phyloP scores from a whole-genome alignment of 2,888 invertebrate genomes.

The Colostygia pectinataria region DNA sequence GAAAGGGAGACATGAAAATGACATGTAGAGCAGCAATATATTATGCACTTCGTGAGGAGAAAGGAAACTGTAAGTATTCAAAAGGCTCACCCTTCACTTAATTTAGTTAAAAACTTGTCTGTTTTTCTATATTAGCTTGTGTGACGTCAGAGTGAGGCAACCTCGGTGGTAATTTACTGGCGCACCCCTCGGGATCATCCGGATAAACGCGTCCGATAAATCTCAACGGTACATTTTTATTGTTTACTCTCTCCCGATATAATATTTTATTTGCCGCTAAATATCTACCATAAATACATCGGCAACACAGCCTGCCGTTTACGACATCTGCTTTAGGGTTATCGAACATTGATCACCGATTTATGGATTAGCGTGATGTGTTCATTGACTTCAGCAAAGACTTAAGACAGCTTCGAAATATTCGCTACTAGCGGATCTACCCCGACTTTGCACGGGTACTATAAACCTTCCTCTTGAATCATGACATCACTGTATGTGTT shows the following conservation, averaged over 20 bases:
- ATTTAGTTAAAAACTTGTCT: slow-evolving; percentile 17
- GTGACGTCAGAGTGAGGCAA: slow-evolving; percentile 34
- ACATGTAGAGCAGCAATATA: too few relatives aligned
- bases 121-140: slow-evolving; percentile 23
- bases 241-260: slow-evolving; percentile 44
- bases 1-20: too few relatives aligned
- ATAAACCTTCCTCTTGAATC: too few relatives aligned
- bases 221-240: slow-evolving; percentile 51
- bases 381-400: slow-evolving; percentile 10
- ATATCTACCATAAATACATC: slow-evolving; percentile 42
- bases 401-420: neutral
- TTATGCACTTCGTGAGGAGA: too few relatives aligned
- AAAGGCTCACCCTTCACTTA: slow-evolving; percentile 8
- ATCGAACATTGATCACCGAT: slow-evolving; percentile 40
- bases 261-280: slow-evolving; percentile 48
- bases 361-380: slow-evolving; percentile 28
- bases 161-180: slow-evolving; percentile 56
- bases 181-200: slow-evolving; percentile 53
- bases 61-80: too few relatives aligned
- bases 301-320: slow-evolving; percentile 38
- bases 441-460: too few relatives aligned
- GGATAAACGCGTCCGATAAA: slow-evolving; percentile 60
- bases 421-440: too few relatives aligned
- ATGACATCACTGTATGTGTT: too few relatives aligned
- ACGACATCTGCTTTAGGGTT: slow-evolving; percentile 39